Evolutionary conservation across 2,888 invertebrate genomes (phyloP).

Genomic region (Aphidius colemani): DNA sequence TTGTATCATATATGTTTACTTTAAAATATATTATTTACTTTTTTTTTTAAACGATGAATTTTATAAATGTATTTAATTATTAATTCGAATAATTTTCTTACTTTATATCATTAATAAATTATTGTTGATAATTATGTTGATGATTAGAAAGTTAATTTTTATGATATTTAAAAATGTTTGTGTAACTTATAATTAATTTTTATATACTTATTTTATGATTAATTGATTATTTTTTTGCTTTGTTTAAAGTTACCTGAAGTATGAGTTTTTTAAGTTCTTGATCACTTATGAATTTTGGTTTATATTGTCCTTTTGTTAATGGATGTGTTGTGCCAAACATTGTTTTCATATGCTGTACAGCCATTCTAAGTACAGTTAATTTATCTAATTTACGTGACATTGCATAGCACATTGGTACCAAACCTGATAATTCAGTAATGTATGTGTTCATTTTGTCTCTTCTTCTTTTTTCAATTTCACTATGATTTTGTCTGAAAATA

Average conservation of each 20-base stretch:
- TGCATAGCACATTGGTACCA: constrained; percentile 93
- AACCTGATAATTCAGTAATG: constrained; percentile 84
- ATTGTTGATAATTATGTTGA: too few relatives aligned
- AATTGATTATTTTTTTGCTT: not conserved
- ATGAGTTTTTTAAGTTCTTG: constrained; percentile 86
- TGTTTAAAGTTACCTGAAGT: constrained; percentile 65
- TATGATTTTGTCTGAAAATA: constrained; percentile 85
- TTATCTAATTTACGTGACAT: constrained; percentile 94
- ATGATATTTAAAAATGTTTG: too few relatives aligned
- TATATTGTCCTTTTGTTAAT: constrained; percentile 76
- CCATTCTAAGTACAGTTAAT: constrained; percentile 86
- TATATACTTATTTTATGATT: too few relatives aligned
- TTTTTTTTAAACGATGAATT: too few relatives aligned
- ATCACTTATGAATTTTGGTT: constrained; percentile 82
- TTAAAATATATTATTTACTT: too few relatives aligned
- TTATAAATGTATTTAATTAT: too few relatives aligned
- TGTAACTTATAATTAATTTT: too few relatives aligned
- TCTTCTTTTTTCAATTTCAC: constrained; percentile 92
- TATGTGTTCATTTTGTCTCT: constrained; percentile 97
- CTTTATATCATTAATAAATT: too few relatives aligned
- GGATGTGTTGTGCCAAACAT: constrained; percentile 75
- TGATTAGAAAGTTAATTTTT: too few relatives aligned
- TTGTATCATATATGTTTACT: too few relatives aligned
- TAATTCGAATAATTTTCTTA: too few relatives aligned
- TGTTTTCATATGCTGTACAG: constrained; percentile 88